Conservation (phyloP, 1,140 invertebrate genomes). For the Drosophila arizonae region DNA sequence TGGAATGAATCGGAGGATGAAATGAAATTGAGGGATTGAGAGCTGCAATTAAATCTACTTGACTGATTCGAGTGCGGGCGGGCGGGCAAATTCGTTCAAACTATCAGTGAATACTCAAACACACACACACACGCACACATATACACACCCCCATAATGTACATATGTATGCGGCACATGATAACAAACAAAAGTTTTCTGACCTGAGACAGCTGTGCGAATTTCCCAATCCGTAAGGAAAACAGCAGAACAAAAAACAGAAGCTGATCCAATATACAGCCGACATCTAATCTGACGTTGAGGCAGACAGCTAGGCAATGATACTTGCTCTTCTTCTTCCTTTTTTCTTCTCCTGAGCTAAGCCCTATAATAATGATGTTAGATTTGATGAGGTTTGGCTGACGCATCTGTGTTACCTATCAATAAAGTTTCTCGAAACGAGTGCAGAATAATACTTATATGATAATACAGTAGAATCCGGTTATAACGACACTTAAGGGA, state of each 20-base stretch:
- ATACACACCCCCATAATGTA: neutral
- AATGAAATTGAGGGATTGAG: constrained; percentile 49
- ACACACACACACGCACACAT: constrained; percentile 5
- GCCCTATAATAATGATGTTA: too few relatives aligned
- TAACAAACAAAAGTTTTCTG: constrained; percentile 8
- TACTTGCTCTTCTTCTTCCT: too few relatives aligned
- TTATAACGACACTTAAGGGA: too few relatives aligned
- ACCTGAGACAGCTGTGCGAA: constrained; percentile 28
- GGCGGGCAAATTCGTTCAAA: constrained; percentile 12
- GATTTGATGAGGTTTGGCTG: too few relatives aligned
- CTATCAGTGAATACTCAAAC: constrained; percentile 7
- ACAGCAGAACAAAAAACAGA: neutral
- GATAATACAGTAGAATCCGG: too few relatives aligned
- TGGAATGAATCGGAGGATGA: constrained; percentile 36
- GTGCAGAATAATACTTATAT: too few relatives aligned
- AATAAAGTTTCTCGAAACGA: too few relatives aligned
- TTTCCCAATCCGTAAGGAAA: constrained; percentile 2
- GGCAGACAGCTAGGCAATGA: neutral
- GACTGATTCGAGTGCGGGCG: constrained; percentile 40
- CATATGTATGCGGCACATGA: too few relatives aligned
- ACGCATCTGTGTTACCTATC: too few relatives aligned
- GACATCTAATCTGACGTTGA: neutral
- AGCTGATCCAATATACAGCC: neutral
- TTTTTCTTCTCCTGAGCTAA: too few relatives aligned
- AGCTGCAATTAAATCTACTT: constrained; percentile 57